phyloP scores from a whole-genome alignment of 2,888 invertebrate genomes.

The Tubulanus polymorphus region DNA sequence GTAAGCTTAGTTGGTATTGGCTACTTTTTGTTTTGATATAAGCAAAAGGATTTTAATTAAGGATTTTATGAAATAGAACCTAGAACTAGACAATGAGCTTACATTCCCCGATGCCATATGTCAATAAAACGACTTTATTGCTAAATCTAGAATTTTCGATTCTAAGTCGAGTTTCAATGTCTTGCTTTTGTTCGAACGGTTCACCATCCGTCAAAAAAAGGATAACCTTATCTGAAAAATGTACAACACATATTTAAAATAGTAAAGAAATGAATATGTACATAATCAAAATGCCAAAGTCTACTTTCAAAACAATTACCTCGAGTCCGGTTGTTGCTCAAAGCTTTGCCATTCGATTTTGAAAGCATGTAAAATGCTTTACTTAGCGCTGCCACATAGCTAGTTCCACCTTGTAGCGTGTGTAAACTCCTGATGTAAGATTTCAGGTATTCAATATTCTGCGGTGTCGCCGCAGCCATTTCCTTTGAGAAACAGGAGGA shows the following conservation, averaged over 20 bases:
- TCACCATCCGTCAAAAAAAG: constrained; percentile 3
- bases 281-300: too few relatives aligned
- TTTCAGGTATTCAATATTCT: background rate
- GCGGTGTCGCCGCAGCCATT: background rate
- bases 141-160: background rate
- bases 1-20: too few relatives aligned
- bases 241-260: too few relatives aligned
- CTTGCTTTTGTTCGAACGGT: background rate
- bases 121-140: constrained; percentile 4
- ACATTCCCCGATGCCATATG: constrained; percentile 2
- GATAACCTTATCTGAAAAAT: constrained; percentile 1
- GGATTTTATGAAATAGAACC: too few relatives aligned
- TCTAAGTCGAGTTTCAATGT: background rate
- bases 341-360: too few relatives aligned
- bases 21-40: too few relatives aligned
- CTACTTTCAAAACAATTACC: too few relatives aligned
- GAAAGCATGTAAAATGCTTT: too few relatives aligned
- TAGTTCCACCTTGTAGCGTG: background rate
- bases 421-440: background rate
- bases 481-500: background rate
- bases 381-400: background rate
- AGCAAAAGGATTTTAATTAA: too few relatives aligned
- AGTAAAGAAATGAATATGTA: too few relatives aligned
- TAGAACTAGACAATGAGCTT: too few relatives aligned
- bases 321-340: too few relatives aligned